Percentiles rank a stretch among this genome's conserved stretches.
Conservation (phyloP, 2,113 vertebrate genomes). For the Halcyon malimbica region DNA sequence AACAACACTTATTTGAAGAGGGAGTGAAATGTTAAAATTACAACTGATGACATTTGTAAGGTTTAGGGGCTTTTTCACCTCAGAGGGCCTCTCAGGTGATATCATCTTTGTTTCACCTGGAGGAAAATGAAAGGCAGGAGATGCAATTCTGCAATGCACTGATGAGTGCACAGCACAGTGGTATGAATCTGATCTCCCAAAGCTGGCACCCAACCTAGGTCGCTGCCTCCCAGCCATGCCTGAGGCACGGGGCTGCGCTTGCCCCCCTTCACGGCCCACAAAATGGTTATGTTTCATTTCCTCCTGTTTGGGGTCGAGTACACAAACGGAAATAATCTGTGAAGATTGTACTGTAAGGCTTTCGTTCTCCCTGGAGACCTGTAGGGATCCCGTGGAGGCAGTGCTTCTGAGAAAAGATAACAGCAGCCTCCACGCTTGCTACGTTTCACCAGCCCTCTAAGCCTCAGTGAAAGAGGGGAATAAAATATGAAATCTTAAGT, state of each 20-base stretch:
- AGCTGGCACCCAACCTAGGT: neutral
- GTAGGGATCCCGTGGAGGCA: neutral
- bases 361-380: neutral
- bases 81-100: neutral
- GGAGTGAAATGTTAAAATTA: neutral
- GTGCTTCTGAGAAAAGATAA: neutral
- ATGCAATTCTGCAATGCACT: neutral
- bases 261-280: neutral
- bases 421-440: neutral
- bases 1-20: neutral
- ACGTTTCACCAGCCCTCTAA: neutral
- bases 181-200: neutral
- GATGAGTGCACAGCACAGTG: accelerated
- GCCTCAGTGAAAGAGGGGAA: neutral
- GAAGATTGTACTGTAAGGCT: neutral
- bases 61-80: neutral
- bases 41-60: neutral
- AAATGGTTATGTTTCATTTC: neutral
- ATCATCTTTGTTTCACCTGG: neutral
- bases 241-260: neutral
- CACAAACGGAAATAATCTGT: neutral
- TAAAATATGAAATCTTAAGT: neutral
- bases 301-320: neutral
- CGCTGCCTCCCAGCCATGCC: neutral
- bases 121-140: neutral